Conservation (phyloP, 2,113 vertebrate species). For the Calonectris borealis region DNA sequence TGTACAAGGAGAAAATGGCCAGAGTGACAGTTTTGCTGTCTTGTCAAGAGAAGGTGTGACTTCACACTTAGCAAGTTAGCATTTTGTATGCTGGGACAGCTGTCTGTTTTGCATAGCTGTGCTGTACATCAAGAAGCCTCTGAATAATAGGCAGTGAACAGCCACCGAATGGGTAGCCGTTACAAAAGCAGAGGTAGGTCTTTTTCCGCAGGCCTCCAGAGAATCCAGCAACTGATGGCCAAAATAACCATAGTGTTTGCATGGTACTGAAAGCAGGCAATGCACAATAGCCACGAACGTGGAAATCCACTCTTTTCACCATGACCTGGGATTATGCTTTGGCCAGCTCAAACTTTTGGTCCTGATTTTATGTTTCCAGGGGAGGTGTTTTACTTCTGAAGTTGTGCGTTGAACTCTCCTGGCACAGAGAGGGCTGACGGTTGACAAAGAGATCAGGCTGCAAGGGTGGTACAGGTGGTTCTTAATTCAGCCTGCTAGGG, state of each 20-base stretch:
- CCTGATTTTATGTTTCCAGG: not conserved
- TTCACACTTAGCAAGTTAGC: not conserved
- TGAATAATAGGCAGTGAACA: not conserved
- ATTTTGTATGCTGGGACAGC: not conserved
- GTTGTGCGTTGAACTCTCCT: not conserved
- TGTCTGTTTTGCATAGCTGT: not conserved
- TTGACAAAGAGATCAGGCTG: not conserved
- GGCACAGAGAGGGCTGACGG: not conserved
- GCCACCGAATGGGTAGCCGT: not conserved
- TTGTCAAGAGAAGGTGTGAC: not conserved
- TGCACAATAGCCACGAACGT: not conserved
- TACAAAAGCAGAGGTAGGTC: not conserved
- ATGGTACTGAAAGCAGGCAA: not conserved
- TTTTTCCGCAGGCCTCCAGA: not conserved
- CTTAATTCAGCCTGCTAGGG: not conserved
- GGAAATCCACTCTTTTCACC: not conserved
- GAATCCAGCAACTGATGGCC: not conserved
- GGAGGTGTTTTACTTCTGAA: not conserved
- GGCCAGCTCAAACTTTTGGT: not conserved
- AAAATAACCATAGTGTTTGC: not conserved
- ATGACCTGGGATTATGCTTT: not conserved
- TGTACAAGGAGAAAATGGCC: not conserved
- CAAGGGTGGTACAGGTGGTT: not conserved
- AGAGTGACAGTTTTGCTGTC: not conserved
- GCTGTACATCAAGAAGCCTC: not conserved